phyloP scores from a whole-genome alignment of 2,113 vertebrate species.

The Rallus limicola region DNA sequence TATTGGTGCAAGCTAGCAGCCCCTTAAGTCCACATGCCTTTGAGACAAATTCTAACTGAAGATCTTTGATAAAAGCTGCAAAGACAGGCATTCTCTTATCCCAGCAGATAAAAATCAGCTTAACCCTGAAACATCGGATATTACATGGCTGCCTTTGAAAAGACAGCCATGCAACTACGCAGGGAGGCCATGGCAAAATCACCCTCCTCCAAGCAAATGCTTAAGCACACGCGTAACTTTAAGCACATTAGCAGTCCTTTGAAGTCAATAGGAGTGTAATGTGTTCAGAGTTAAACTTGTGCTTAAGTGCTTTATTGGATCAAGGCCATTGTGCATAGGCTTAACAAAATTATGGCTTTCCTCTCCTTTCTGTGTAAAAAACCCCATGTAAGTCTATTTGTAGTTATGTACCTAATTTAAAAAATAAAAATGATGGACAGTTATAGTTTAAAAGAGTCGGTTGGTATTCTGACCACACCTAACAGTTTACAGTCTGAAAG shows the following conservation, averaged over 20 bases:
- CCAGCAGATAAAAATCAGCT: neutral
- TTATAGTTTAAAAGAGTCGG: neutral
- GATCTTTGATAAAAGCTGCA: neutral
- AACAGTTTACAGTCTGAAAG: neutral
- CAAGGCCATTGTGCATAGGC: neutral
- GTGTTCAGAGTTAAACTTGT: neutral
- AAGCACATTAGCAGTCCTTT: neutral
- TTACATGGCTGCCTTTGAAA: neutral
- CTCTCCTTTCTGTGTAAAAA: neutral
- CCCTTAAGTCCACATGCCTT: neutral
- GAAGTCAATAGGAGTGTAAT: neutral
- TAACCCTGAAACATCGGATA: neutral
- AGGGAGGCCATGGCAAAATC: neutral
- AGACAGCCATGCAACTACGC: neutral
- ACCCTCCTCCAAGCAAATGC: neutral
- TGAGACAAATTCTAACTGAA: neutral
- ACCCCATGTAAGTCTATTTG: neutral
- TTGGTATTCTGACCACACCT: neutral
- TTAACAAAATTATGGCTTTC: neutral
- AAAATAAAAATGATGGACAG: neutral
- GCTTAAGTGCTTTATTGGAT: constrained; percentile 22
- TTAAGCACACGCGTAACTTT: neutral
- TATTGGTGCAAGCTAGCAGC: neutral
- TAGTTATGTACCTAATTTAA: neutral
- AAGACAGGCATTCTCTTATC: neutral